Evolutionary conservation across 2,113 vertebrate genomes (phyloP).

Genomic region (Hippoglossus stenolepis): DNA sequence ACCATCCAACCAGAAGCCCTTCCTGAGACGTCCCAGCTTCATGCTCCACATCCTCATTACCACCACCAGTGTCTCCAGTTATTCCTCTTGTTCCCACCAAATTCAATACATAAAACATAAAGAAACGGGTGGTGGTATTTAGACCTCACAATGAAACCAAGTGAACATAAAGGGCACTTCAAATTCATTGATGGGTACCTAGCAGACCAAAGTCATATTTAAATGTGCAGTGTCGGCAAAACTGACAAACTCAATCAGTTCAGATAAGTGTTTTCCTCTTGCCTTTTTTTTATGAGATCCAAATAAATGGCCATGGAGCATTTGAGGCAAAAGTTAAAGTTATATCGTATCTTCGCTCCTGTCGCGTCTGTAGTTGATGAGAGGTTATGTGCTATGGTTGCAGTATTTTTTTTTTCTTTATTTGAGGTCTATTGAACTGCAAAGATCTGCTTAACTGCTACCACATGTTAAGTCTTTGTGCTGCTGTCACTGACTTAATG

Average conservation of each 20-base stretch:
- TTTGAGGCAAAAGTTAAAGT: conserved; percentile 4
- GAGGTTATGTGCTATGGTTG: conserved; percentile 33
- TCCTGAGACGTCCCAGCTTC: too few species aligned
- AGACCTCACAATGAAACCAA: conserved; percentile 43
- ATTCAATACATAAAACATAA: neutral
- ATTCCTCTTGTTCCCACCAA: too few species aligned
- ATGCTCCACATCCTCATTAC: too few species aligned
- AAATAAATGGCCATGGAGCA: conserved; percentile 36
- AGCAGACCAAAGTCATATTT: conserved; percentile 49
- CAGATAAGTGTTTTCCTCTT: conserved; percentile 22
- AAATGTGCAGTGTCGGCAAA: conserved; percentile 37
- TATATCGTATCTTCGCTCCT: conserved; percentile 3
- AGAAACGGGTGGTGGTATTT: conserved; percentile 4
- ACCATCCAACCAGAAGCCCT: too few species aligned
- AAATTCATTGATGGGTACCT: conserved; percentile 25
- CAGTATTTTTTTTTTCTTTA: conserved; percentile 23
- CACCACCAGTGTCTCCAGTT: too few species aligned
- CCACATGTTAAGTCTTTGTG: conserved; percentile 71
- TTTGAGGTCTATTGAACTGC: conserved; percentile 55
- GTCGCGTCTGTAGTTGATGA: conserved; percentile 16
- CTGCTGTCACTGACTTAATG: conserved; percentile 62
- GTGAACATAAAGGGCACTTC: conserved; percentile 35
- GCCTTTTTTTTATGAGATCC: conserved; percentile 37
- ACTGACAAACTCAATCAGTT: conserved; percentile 38
- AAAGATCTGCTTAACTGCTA: conserved; percentile 67